phyloP scores from a whole-genome alignment of 2,888 invertebrate genomes.

The Imbricaverruca yamaguchii region DNA sequence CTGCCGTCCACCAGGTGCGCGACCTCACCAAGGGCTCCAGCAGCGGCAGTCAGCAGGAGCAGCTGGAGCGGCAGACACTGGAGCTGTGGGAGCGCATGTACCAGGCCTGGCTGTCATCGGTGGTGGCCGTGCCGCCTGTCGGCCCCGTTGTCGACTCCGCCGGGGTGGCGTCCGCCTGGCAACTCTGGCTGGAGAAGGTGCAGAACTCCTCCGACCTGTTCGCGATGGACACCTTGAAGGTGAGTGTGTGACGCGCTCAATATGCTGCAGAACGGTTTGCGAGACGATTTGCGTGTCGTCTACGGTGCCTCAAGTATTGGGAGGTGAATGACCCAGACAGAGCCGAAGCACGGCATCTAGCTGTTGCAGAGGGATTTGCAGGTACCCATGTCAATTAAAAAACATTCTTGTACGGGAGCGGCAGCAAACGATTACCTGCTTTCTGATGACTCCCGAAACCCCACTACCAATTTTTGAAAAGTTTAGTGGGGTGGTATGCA shows the following conservation, averaged over 20 bases:
- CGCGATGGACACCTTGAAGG: not conserved
- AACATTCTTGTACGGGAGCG: no score
- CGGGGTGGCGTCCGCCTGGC: slow-evolving; percentile 34
- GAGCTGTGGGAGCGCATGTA: slow-evolving; percentile 91
- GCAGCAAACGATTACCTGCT: no score
- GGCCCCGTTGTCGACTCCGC: slow-evolving; percentile 32
- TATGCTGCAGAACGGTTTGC: no score
- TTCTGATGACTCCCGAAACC: no score
- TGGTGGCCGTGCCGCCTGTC: slow-evolving; percentile 25
- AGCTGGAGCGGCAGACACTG: slow-evolving; percentile 74
- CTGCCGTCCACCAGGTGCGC: not conserved
- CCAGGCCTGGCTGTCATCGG: slow-evolving; percentile 69
- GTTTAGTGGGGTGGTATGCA: no score
- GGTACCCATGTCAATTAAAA: no score
- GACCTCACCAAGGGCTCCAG: slow-evolving; percentile 19
- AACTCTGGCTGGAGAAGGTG: slow-evolving; percentile 35
- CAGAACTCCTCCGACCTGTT: slow-evolving; percentile 29
- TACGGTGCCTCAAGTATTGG: no score
- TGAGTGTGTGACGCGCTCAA: not conserved
- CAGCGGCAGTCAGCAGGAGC: slow-evolving; percentile 43
- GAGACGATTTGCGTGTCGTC: no score
- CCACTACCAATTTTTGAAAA: no score
- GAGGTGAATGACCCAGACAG: no score
- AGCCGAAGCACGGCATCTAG: no score
- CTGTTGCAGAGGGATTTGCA: no score